Conservation (phyloP, 2,797 vertebrate genomes). For the Centropyge bicolor region DNA sequence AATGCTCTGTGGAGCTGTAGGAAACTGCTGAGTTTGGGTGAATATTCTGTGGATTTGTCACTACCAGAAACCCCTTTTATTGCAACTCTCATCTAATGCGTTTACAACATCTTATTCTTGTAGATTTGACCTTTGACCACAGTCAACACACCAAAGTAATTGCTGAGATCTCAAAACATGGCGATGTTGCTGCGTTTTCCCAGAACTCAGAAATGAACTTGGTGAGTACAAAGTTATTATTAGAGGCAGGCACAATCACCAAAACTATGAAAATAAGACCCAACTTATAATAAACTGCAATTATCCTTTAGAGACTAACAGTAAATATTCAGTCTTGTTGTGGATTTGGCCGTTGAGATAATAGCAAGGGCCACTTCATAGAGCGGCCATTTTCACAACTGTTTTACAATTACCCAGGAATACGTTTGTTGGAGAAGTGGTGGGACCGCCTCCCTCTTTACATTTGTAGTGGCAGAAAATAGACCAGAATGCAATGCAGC, state of each 20-base stretch:
- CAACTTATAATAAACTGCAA: not conserved
- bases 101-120: not conserved
- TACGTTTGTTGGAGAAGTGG: not conserved
- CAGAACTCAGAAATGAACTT: not conserved
- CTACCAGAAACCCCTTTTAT: not conserved
- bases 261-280: not conserved
- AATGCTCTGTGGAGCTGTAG: no score
- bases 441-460: not conserved
- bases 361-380: no score
- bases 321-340: not conserved
- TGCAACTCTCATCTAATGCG: no score
- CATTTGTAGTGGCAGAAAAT: not conserved
- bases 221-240: not conserved
- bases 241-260: not conserved
- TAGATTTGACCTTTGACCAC: not conserved
- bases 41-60: not conserved
- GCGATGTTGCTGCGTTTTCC: not conserved
- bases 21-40: not conserved
- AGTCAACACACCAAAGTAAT: not conserved
- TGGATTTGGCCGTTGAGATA: not conserved
- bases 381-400: not conserved
- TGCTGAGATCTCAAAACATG: not conserved
- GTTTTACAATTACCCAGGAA: not conserved
- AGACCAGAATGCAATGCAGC: not conserved
- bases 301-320: not conserved